Percentiles rank a stretch among this genome's conserved stretches.
These are phyloP conservation scores for Grallaria varia DNA, from an alignment of 2,113 vertebrate genomes.

Conservation along the genomic window DNA sequence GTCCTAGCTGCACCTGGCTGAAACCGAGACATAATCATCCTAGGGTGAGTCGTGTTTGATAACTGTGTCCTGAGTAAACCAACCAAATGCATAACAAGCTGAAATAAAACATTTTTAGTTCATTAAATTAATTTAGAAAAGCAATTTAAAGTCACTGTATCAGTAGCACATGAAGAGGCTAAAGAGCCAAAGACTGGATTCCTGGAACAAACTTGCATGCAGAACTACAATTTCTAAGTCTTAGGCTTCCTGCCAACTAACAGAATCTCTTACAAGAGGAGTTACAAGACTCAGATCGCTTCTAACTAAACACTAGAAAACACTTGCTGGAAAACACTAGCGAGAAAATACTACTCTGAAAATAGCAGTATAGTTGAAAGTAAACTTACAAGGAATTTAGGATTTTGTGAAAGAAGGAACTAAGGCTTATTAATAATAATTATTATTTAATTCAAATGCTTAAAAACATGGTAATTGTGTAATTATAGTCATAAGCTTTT, in stretches of 20 bases:
- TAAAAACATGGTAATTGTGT: not conserved
- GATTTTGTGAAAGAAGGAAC: not conserved
- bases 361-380: not conserved
- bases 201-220: not conserved
- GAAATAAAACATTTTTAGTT: constrained; percentile 24
- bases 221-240: not conserved
- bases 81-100: not conserved
- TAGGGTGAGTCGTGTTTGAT: constrained; percentile 27
- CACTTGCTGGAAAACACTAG: not conserved
- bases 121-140: constrained; percentile 35
- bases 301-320: not conserved
- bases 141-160: not conserved
- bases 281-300: not conserved
- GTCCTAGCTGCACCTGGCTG: constrained; percentile 51
- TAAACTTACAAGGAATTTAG: not conserved
- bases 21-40: constrained; percentile 19
- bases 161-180: not conserved
- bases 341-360: not conserved
- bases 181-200: not conserved
- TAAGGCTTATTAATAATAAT: not conserved
- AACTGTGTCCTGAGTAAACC: not conserved
- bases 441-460: not conserved
- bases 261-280: not conserved
- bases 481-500: not conserved
- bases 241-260: constrained; percentile 2